Conservation (phyloP, 2,888 invertebrate species). For the Apocheima hispidaria region DNA sequence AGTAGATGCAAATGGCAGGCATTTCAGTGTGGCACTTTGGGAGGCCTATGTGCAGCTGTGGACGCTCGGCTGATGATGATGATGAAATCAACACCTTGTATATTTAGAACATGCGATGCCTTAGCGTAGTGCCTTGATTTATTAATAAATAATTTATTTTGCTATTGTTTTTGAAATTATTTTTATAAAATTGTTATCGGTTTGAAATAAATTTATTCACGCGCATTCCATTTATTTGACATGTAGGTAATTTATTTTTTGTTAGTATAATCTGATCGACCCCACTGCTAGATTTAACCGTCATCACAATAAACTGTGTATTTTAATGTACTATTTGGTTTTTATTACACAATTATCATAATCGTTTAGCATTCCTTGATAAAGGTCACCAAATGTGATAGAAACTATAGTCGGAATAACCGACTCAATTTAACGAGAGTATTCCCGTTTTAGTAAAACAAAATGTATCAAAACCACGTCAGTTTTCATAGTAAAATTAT, state of each 20-base stretch:
- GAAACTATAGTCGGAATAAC: too few species aligned
- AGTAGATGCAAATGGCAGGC: too few species aligned
- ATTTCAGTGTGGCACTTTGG: too few species aligned
- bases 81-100: neutral
- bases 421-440: too few species aligned
- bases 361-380: too few species aligned
- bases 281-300: conserved; percentile 30
- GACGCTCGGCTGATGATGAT: too few species aligned
- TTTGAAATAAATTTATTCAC: conserved; percentile 17
- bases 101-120: conserved; percentile 14
- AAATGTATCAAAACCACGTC: too few species aligned
- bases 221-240: conserved; percentile 32
- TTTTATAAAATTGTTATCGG: conserved; percentile 11
- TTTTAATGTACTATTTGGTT: conserved; percentile 19
- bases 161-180: conserved; percentile 6
- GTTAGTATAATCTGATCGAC: too few species aligned
- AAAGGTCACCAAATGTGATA: too few species aligned
- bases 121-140: conserved; percentile 29
- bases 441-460: too few species aligned
- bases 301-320: conserved; percentile 25
- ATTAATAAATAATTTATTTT: conserved; percentile 15
- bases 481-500: too few species aligned
- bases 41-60: neutral
- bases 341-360: conserved; percentile 3
- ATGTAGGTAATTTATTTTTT: too few species aligned